These are phyloP conservation scores for Philaenus spumarius DNA, from an alignment of 1,140 invertebrate species.

Conservation along the genomic window DNA sequence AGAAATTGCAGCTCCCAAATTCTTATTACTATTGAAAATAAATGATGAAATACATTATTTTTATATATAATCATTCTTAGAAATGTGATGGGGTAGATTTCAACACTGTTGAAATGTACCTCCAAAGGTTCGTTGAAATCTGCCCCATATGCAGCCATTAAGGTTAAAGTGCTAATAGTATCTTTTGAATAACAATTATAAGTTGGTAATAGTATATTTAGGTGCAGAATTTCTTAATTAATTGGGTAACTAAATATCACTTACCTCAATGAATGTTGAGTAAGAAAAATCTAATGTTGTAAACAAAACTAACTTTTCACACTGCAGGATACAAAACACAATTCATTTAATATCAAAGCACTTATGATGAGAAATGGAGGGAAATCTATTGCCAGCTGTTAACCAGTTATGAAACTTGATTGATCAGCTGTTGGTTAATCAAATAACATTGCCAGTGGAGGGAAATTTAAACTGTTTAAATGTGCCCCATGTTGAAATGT, in stretches of 20 bases:
- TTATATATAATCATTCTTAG: too few relatives aligned
- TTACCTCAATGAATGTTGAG: background rate
- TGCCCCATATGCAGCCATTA: conserved; percentile 4
- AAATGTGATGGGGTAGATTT: too few relatives aligned
- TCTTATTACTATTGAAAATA: background rate
- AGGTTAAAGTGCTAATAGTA: too few relatives aligned
- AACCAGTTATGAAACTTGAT: background rate
- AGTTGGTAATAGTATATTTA: background rate
- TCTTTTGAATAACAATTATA: too few relatives aligned
- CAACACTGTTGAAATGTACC: conserved; percentile 1
- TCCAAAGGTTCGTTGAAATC: background rate
- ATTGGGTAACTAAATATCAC: background rate
- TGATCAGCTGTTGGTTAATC: background rate
- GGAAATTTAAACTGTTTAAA: conserved; percentile 11
- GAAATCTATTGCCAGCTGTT: too few relatives aligned
- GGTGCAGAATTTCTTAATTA: background rate
- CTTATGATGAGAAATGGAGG: conserved; percentile 3
- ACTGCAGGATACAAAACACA: background rate
- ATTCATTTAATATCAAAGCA: background rate
- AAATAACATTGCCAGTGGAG: too few relatives aligned
- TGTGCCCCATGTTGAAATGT: too few relatives aligned
- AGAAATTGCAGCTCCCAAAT: background rate
- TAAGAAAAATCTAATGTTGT: background rate
- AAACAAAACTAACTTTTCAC: background rate
- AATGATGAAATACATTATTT: background rate